Evolutionary conservation across 2,113 vertebrate genomes (phyloP).

Genomic region (Esox niger): DNA sequence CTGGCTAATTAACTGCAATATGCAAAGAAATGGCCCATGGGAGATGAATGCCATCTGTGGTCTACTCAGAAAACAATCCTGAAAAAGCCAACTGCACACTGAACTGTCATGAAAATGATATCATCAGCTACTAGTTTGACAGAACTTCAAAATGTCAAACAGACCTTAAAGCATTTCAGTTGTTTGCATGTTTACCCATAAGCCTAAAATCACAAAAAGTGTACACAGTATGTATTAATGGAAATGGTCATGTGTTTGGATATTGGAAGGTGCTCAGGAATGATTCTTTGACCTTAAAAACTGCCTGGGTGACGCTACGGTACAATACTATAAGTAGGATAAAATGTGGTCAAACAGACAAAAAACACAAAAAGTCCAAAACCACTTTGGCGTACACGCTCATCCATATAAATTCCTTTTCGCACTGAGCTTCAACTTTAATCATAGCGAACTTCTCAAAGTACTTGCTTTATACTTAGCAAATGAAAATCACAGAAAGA

Average conservation of each 20-base stretch:
- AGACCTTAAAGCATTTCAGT: neutral
- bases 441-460: neutral
- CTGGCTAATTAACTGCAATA: constrained; percentile 55
- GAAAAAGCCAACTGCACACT: constrained; percentile 35
- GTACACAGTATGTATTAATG: too few species aligned
- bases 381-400: neutral
- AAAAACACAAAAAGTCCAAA: too few species aligned
- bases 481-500: constrained; percentile 44
- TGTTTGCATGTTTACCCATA: too few species aligned
- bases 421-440: neutral
- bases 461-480: constrained; percentile 33
- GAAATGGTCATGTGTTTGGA: too few species aligned
- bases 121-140: constrained; percentile 27
- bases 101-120: constrained; percentile 8
- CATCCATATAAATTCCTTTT: neutral
- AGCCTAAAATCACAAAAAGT: neutral
- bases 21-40: constrained; percentile 50
- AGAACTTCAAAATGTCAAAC: neutral
- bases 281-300: too few species aligned
- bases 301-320: too few species aligned
- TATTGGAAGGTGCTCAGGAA: too few species aligned
- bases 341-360: too few species aligned
- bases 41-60: constrained; percentile 37
- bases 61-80: constrained; percentile 35
- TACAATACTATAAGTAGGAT: too few species aligned